Evolutionary conservation across 2,113 vertebrate genomes (phyloP).

Genomic region (Sprattus sprattus): DNA sequence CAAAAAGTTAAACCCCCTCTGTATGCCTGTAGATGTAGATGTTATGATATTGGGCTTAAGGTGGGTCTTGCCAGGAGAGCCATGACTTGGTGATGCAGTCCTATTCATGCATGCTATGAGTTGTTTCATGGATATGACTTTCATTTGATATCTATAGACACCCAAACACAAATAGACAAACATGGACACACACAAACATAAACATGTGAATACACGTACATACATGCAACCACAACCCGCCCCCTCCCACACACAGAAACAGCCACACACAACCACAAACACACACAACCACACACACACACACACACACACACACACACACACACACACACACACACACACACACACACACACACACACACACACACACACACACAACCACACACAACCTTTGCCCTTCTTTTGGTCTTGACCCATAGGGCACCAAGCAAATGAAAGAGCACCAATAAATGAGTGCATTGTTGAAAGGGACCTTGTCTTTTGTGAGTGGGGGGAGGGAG

Average conservation of each 20-base stretch:
- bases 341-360: background rate
- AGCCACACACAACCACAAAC: background rate
- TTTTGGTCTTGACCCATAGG: slow-evolving; percentile 35
- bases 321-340: background rate
- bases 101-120: background rate
- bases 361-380: slow-evolving; percentile 16
- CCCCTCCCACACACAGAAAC: background rate
- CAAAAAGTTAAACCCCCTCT: background rate
- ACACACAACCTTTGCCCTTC: slow-evolving; percentile 33
- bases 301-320: background rate
- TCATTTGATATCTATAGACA: background rate
- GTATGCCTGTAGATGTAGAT: background rate
- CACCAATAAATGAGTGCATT: slow-evolving; percentile 43
- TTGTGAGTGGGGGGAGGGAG: background rate
- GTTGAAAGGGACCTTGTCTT: slow-evolving; percentile 39
- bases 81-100: background rate
- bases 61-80: background rate
- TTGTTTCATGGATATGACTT: too few species aligned
- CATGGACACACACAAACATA: background rate
- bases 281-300: background rate
- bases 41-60: background rate
- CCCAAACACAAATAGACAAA: background rate
- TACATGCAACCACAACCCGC: background rate
- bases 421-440: slow-evolving; percentile 34
- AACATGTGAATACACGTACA: background rate